Base-by-base conservation (phyloP, 2,797 vertebrate genomes). In the Anableps anableps region DNA sequence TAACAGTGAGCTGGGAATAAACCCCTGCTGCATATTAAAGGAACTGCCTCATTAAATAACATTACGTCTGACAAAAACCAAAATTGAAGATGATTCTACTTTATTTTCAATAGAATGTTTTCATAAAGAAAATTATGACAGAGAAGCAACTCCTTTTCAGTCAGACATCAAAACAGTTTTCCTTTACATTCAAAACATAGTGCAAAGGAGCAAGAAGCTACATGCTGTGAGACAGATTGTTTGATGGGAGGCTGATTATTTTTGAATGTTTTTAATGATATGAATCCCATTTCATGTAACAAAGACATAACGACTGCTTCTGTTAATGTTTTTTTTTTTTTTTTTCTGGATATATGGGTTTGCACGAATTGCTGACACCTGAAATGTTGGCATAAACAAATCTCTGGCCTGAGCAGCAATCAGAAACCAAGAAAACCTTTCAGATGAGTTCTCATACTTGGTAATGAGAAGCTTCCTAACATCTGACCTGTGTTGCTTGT, bases 111-210 rank as follows among this genome's bases (percentile, higher is more conserved):
- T 23, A 38, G 8, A 66, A 66, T 36, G 21, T 38, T 64, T 64
- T 64, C 17, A 34, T 62, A 8, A 34, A 62, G 29, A 62, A 34
- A 31, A 62, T 62, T 34, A 62, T 34, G 16, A 62, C 29, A 62
- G 58, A 62, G 58, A 62, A 17, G 14, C 58, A 64, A 64, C 17
- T 64, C 7, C 17, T 64, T 64, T 64, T 31, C 34, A 64, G 34
- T 38, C 60, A 36, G 17, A 31, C 31, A 36, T 64, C 31, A 38
- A 38, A 66, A 38, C 34, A 36, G 16, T 36, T 66, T 66, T 66
- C 55, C 21, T 81, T 77, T 48, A 82, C 78, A 83, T 79, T 85
- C 47, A 83, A 60, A 64, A 72, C 29, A 43, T 10, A 31, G 58
- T 80, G 72, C 68, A 73, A 74, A 62, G 7, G 1, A 4, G 13